Evolutionary conservation across 2,888 invertebrate species (phyloP), one percentile per base, ranked within the genome.

Genomic region (Xiphydria camelus): DNA sequence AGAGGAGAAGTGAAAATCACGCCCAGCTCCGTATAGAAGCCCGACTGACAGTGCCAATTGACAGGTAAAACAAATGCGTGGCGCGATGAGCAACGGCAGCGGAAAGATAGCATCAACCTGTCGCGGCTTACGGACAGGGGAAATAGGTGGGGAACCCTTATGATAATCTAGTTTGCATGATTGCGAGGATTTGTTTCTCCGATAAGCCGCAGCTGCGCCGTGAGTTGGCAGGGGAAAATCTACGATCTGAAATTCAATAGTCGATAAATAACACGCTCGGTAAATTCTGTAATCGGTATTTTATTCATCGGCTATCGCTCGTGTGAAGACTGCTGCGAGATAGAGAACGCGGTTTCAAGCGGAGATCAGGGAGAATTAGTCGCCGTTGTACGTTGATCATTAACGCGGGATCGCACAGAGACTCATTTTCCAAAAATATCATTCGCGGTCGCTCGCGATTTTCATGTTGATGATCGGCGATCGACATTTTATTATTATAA

Each of bases 161-260:
- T 59, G 61, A 67, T 65, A 63, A 64, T 66, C 61, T 47, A 40
- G 49, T 40, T 41, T 49, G 50, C 55, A 48, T 61, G 66, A 65
- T 66, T 57, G 52, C 53, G 36, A 53, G 63, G 64, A 62, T 64
- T 64, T 58, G 59, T 60, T 63, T 59, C 48, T 41, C 40, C 58
- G 58, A 64, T 65, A 64, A 65, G 55, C 54, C 47, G 40, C 49
- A 44, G 48, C 49, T 43, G 51, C 46, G 51, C 59, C 61, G 62
- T 62, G 64, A 66, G 61, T 65, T 64, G 63, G 57, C n/a, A 55
- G 59, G 47, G 49, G 43, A 46, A 59, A 66, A 66, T 59, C 59
- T 55, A 55, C 50, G 53, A 59, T 63, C 56, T 59, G 63, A 59
- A 66, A 68, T 67, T 68, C 68, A 68, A 68, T 67, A 57, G 64